phyloP scores from a whole-genome alignment of 2,797 vertebrate species.

The Picus viridis region DNA sequence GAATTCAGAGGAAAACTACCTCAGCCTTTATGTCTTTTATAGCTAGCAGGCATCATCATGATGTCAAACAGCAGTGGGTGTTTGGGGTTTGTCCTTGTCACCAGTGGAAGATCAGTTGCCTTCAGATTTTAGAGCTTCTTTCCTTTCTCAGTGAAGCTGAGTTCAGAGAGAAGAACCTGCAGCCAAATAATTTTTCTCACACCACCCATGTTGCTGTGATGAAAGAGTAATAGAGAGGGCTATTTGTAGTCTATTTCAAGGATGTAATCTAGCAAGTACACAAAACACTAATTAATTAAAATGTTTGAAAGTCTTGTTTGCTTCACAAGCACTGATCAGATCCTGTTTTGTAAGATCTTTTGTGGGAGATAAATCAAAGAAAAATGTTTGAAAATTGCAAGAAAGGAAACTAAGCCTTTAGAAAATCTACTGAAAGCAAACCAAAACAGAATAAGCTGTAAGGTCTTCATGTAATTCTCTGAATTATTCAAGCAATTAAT shows the following conservation, averaged over 20 bases:
- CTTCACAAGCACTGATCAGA: background rate
- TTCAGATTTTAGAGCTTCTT: constrained; percentile 24
- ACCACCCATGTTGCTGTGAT: constrained; percentile 38
- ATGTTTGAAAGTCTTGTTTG: constrained; percentile 53
- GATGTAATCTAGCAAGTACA: constrained; percentile 46
- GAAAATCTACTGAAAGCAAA: background rate
- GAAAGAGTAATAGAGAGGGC: constrained; percentile 47
- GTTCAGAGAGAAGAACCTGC: constrained; percentile 39
- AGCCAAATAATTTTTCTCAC: constrained; percentile 37
- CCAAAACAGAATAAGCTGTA: background rate
- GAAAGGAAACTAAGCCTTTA: constrained; percentile 19
- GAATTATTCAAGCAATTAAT: background rate
- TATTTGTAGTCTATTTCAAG: constrained; percentile 64
- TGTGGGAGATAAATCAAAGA: constrained; percentile 35
- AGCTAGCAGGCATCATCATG: background rate
- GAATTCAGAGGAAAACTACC: background rate
- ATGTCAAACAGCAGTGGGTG: background rate
- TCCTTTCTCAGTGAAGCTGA: constrained; percentile 18
- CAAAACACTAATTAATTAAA: constrained; percentile 62
- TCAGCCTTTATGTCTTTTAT: background rate
- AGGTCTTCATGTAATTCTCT: background rate
- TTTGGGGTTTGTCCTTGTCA: constrained; percentile 26
- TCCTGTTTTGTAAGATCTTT: constrained; percentile 27
- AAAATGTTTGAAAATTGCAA: constrained; percentile 43
- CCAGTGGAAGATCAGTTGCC: background rate